Evolutionary conservation across 2,113 vertebrate species (phyloP).

Genomic region (Sphyrna mokarran): DNA sequence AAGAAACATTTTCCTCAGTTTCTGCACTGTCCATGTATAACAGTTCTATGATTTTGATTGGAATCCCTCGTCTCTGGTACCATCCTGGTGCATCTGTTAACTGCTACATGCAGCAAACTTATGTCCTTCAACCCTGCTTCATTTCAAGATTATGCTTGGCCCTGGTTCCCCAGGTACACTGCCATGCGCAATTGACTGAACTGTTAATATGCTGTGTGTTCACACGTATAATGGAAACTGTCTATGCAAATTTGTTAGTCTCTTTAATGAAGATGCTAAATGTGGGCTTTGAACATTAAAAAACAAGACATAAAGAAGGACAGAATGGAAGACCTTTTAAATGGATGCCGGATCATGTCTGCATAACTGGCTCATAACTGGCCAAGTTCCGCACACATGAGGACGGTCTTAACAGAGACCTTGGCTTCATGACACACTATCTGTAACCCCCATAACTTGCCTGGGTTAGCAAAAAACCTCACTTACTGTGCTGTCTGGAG

Average conservation of each 20-base stretch:
- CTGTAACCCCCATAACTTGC: too few relatives aligned
- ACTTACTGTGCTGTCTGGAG: too few relatives aligned
- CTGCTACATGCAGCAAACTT: neutral
- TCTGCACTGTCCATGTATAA: too few relatives aligned
- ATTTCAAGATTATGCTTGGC: neutral
- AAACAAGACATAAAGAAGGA: neutral
- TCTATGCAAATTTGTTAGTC: neutral
- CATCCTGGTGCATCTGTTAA: neutral
- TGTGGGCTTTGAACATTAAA: neutral
- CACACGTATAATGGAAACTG: neutral
- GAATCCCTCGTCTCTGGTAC: neutral
- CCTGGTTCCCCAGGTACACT: neutral
- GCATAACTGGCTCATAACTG: neutral
- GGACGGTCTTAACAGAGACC: too few relatives aligned
- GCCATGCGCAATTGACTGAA: neutral
- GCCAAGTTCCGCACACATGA: too few relatives aligned
- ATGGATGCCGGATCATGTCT: neutral
- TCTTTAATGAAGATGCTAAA: neutral
- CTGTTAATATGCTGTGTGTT: neutral
- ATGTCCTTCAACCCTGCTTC: neutral
- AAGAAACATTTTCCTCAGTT: neutral
- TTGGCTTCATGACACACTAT: too few relatives aligned
- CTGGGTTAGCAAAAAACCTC: too few relatives aligned
- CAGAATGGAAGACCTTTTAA: neutral
- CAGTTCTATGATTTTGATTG: too few relatives aligned